Conservation (phyloP, 2,113 vertebrate genomes). For the Aptenodytes forsteri region DNA sequence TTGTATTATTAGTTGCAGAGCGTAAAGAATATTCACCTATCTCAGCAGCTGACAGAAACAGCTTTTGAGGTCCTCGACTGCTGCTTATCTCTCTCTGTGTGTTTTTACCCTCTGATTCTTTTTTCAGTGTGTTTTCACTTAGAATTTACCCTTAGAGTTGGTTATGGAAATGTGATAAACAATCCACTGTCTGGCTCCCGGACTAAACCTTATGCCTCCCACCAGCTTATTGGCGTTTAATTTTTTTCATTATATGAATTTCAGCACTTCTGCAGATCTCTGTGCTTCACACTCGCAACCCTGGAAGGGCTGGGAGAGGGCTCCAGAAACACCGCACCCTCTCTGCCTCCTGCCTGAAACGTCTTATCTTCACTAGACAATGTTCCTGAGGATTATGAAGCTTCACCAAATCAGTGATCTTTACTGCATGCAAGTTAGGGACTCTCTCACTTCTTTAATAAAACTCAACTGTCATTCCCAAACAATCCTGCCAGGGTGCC, state of each 20-base stretch:
- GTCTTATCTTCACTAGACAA: not conserved
- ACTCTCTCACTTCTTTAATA: not conserved
- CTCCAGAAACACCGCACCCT: not conserved
- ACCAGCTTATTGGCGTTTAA: not conserved
- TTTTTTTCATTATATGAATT: not conserved
- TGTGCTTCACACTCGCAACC: not conserved
- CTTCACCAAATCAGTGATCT: not conserved
- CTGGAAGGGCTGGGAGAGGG: too few relatives aligned
- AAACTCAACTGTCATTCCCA: not conserved
- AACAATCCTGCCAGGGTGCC: not conserved
- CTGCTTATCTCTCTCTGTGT: not conserved
- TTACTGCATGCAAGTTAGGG: not conserved
- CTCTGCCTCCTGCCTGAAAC: not conserved
- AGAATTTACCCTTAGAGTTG: not conserved
- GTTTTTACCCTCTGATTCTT: not conserved
- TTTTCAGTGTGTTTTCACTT: not conserved
- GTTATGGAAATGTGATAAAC: not conserved
- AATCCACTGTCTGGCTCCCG: not conserved
- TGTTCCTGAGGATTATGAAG: not conserved
- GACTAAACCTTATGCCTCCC: not conserved
- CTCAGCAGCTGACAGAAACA: not conserved
- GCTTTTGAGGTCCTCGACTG: not conserved
- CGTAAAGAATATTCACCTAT: not conserved
- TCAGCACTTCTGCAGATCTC: not conserved
- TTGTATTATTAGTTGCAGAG: not conserved